Percentiles rank a stretch among this genome's conserved stretches.
These are phyloP conservation scores for Acleris laterana DNA, from an alignment of 2,888 invertebrate genomes.

Conservation along the genomic window DNA sequence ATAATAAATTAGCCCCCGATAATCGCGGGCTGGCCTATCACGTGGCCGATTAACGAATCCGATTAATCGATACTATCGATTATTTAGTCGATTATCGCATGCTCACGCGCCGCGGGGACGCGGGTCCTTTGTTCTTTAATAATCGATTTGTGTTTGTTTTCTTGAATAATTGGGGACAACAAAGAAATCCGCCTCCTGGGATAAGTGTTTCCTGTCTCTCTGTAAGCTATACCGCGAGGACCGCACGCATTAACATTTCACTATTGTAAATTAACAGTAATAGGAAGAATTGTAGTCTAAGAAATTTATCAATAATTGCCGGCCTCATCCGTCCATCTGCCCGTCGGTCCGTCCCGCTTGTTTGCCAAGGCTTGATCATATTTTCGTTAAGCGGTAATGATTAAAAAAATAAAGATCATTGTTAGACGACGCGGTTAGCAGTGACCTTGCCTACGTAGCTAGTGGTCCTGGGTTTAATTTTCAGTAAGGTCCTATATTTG, in stretches of 20 bases:
- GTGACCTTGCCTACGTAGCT: no score
- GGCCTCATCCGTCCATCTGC: no score
- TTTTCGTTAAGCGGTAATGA: no score
- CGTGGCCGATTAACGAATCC: slow-evolving; percentile 31
- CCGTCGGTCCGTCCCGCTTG: no score
- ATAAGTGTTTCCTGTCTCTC: slow-evolving; percentile 14
- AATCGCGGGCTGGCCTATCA: slow-evolving; percentile 37
- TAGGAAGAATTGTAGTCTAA: no score
- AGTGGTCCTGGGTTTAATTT: no score
- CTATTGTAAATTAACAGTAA: not conserved
- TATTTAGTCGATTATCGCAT: slow-evolving; percentile 27
- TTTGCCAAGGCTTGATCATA: no score
- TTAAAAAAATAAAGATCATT: no score
- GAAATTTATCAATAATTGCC: no score
- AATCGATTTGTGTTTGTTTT: slow-evolving; percentile 32
- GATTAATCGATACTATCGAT: slow-evolving; percentile 34
- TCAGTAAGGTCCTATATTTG: no score
- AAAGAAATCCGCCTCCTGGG: slow-evolving; percentile 21
- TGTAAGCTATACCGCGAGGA: slow-evolving; percentile 20
- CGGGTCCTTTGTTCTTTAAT: slow-evolving; percentile 21
- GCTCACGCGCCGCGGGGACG: slow-evolving; percentile 17
- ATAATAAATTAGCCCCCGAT: slow-evolving; percentile 28
- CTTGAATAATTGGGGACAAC: slow-evolving; percentile 22
- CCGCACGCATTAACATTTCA: not conserved
- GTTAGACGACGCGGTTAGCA: no score